Evolutionary conservation across 1,140 invertebrate genomes (phyloP), one percentile per base, ranked within the genome.

Genomic region (Sipha flava): DNA sequence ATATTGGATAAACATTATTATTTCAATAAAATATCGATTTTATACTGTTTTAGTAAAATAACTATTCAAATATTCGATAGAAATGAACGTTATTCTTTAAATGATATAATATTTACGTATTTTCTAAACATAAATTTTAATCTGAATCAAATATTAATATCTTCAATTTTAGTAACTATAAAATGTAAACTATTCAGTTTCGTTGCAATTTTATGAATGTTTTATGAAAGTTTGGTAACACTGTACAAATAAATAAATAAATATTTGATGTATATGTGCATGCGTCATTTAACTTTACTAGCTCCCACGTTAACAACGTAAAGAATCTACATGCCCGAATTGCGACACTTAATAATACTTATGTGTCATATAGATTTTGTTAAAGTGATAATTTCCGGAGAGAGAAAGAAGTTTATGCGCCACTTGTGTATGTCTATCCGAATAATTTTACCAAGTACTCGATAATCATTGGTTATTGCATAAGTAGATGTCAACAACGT

Each of bases 301-400:
- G 73, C 49, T 77, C 49, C 73, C 52, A 77, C 52, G 52, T 77
- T 16, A 47, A 75, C 40, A 29, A 29, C 26, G 43, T 29, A 12
- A n/a, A 52, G 52, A 77, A 57, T 57, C 12, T 23, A 59, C 73
- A 34, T 57, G 21, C 34, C 31, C 37, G 52, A 75, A 75, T 77
- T 77, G 73, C 73, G 73, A 77, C 73, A 77, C 72, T 57, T 29
- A 23, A 43, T 57, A 52, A 34, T 34, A 75, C 45, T 54, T 34
- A n/a, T 57, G 49, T 77, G 52, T 54, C 47, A 57, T 2, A 52
- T 49, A 37, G 47, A 57, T 52, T 18, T 18, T 14, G 34, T 75
- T 77, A 77, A 77, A 77, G 54, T 77, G 73, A 77, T 57, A 59
- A 77, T 77, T 59, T 77, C 73, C 73, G 73, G 47, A 54, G 29